These are phyloP conservation scores for Cyprinodon variegatus DNA, from an alignment of 2,113 vertebrate genomes.

Conservation along the genomic window DNA sequence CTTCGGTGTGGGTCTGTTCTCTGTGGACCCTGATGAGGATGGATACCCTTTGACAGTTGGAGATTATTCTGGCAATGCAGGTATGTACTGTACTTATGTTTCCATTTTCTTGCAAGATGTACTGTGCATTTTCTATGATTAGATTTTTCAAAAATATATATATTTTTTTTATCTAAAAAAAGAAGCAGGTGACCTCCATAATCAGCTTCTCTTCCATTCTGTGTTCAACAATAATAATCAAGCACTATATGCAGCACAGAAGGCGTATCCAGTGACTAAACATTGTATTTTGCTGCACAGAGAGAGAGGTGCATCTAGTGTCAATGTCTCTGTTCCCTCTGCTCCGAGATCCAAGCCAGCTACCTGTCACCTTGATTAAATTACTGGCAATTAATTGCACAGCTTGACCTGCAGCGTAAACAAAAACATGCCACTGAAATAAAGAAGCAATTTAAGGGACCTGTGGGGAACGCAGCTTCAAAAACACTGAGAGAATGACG, in stretches of 20 bases:
- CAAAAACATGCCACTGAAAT: constrained; percentile 64
- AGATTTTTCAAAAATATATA: neutral
- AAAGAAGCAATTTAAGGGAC: constrained; percentile 71
- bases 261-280: constrained; percentile 32
- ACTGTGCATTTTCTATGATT: constrained; percentile 3
- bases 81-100: constrained; percentile 74
- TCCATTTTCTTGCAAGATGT: constrained; percentile 14
- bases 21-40: constrained; percentile 93
- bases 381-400: constrained; percentile 71
- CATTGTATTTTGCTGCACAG: constrained; percentile 20
- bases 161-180: constrained; percentile 12
- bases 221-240: neutral
- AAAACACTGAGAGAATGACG: constrained; percentile 55
- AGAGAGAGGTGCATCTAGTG: neutral
- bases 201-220: neutral
- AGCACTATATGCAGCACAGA: constrained; percentile 15
- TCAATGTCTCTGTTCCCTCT: constrained; percentile 30
- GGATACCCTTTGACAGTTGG: constrained; percentile 91
- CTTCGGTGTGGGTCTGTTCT: constrained; percentile 94
- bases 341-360: constrained; percentile 45
- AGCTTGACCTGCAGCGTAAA: constrained; percentile 73
- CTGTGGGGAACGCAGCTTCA: constrained; percentile 55
- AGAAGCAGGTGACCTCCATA: constrained; percentile 1
- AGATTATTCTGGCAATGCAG: constrained; percentile 93
- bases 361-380: constrained; percentile 68